Percentiles rank a stretch among this genome's conserved stretches.
These are phyloP conservation scores for Cinclus mexicanus DNA, from an alignment of 2,113 vertebrate species.

Conservation along the genomic window DNA sequence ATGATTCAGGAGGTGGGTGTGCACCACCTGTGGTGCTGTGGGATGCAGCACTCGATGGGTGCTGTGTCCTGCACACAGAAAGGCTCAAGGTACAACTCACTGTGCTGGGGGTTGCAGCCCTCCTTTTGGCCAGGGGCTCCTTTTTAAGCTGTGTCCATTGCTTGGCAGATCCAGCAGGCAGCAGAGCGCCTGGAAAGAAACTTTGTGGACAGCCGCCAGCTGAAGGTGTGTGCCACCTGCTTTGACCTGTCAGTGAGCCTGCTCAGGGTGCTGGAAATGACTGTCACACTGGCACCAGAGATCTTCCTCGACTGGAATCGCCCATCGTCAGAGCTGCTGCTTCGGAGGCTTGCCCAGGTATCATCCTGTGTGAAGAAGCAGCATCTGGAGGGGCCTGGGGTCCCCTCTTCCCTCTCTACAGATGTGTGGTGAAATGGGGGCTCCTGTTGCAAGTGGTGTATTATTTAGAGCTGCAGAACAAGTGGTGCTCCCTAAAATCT, in stretches of 20 bases:
- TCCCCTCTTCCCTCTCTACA: neutral
- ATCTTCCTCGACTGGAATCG: slow-evolving; percentile 94
- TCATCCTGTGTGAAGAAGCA: neutral
- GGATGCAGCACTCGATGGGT: accelerated
- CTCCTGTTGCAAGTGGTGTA: neutral
- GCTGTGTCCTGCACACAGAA: accelerated
- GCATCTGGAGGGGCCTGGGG: neutral
- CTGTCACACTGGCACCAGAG: slow-evolving; percentile 90
- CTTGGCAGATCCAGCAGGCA: slow-evolving; percentile 93
- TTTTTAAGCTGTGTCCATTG: neutral
- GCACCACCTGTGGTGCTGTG: neutral
- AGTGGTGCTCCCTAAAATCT: neutral
- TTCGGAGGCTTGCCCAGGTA: slow-evolving; percentile 94
- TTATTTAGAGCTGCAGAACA: neutral
- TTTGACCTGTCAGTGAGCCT: slow-evolving; percentile 97
- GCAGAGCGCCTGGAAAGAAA: slow-evolving; percentile 95
- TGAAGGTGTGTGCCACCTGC: slow-evolving; percentile 98
- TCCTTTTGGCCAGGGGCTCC: neutral
- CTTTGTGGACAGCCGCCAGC: slow-evolving; percentile 95
- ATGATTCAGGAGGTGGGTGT: slow-evolving; percentile 97
- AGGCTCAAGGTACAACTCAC: neutral
- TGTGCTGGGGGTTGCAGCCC: accelerated
- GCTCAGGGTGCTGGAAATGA: slow-evolving; percentile 96
- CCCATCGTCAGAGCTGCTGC: slow-evolving; percentile 91
- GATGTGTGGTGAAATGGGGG: neutral